Conservation (phyloP, 30 jellyfish, hydroid and myxozoan species). For the Catostylus mosaicus region DNA sequence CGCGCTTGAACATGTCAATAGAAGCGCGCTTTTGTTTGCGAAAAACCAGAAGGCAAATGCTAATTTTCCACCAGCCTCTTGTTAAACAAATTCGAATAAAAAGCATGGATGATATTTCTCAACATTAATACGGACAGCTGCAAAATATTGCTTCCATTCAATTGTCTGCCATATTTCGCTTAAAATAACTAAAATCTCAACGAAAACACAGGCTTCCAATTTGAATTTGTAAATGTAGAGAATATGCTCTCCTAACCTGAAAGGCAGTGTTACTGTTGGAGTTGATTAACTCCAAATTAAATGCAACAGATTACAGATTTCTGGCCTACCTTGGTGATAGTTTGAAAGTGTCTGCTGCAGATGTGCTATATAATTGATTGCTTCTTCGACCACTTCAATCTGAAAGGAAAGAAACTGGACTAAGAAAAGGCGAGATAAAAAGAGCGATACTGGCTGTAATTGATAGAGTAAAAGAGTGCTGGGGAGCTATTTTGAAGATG, state of each 20-base stretch:
- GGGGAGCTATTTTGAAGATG: too few species aligned
- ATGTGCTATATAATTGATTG: slow-evolving; percentile 72
- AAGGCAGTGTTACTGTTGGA: too few species aligned
- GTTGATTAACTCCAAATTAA: not conserved
- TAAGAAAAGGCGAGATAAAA: too few species aligned
- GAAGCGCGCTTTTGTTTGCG: not conserved
- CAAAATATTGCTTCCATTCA: not conserved
- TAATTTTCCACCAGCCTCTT: slow-evolving; percentile 21
- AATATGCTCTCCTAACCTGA: too few species aligned
- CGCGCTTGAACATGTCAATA: too few species aligned
- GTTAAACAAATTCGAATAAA: slow-evolving; percentile 36
- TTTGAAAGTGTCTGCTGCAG: slow-evolving; percentile 63
- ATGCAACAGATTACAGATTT: not conserved
- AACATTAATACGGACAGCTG: slow-evolving; percentile 10
- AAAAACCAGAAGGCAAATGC: slow-evolving; percentile 11
- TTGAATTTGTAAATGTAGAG: too few species aligned
- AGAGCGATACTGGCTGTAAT: too few species aligned
- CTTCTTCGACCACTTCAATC: slow-evolving; percentile 86
- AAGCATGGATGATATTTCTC: slow-evolving; percentile 13
- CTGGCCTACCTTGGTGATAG: slow-evolving; percentile 59
- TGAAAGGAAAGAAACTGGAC: slow-evolving; percentile 9
- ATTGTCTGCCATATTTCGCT: not conserved
- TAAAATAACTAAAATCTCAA: not conserved
- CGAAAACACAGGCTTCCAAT: too few species aligned
- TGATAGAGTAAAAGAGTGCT: too few species aligned